A percentile compares a stretch with the other conserved stretches of the same genome.
Evolutionary conservation across 2,888 invertebrate species (phyloP).

Genomic region (Cryptocephalus moraei): DNA sequence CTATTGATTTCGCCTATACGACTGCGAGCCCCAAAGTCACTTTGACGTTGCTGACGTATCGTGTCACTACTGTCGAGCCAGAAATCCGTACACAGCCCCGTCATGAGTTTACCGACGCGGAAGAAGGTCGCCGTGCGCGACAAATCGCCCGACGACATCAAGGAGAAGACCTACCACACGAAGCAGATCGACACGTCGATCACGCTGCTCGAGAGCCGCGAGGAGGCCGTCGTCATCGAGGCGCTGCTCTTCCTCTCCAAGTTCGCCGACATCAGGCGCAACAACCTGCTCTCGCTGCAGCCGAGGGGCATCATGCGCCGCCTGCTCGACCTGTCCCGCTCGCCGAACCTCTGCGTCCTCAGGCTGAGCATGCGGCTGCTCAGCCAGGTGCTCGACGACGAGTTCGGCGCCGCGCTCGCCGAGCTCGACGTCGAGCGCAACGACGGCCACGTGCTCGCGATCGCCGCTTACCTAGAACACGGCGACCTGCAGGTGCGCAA

Average conservation of each 20-base stretch:
- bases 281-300: slow-evolving; percentile 21
- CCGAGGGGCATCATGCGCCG: slow-evolving; percentile 21
- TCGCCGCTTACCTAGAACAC: slow-evolving; percentile 22
- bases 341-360: slow-evolving; percentile 25
- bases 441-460: slow-evolving; percentile 20
- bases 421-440: slow-evolving; percentile 25
- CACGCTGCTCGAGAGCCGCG: slow-evolving; percentile 23
- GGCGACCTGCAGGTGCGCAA: slow-evolving; percentile 20
- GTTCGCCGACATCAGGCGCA: slow-evolving; percentile 23
- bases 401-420: slow-evolving; percentile 14
- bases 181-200: slow-evolving; percentile 28
- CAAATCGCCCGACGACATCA: slow-evolving; percentile 16
- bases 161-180: slow-evolving; percentile 24
- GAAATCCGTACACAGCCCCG: too few species aligned
- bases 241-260: slow-evolving; percentile 26
- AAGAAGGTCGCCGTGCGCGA: slow-evolving; percentile 1
- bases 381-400: slow-evolving; percentile 18
- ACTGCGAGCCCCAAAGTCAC: too few species aligned
- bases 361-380: slow-evolving; percentile 22
- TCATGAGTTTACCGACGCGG: too few species aligned
- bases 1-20: too few species aligned
- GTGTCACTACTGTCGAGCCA: too few species aligned
- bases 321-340: slow-evolving; percentile 16
- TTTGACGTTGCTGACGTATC: too few species aligned
- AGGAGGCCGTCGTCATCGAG: slow-evolving; percentile 24